Percentiles rank a stretch among this genome's conserved stretches.
These are phyloP conservation scores for Gila orcuttii DNA, from an alignment of 2,113 vertebrate species.

Conservation along the genomic window DNA sequence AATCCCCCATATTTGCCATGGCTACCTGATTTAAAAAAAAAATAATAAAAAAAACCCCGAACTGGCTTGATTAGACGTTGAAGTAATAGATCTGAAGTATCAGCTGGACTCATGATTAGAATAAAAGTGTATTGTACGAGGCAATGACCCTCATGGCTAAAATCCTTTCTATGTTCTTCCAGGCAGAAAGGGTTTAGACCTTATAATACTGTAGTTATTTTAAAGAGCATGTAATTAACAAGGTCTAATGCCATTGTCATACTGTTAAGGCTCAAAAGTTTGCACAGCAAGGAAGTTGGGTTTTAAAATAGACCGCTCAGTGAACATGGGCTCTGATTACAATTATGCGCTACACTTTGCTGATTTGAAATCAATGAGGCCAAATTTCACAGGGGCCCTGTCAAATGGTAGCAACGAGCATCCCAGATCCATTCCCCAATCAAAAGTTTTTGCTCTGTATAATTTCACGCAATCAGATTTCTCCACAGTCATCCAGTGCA, in stretches of 20 bases:
- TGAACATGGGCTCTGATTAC: constrained; percentile 77
- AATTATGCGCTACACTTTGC: constrained; percentile 80
- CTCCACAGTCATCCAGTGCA: constrained; percentile 84
- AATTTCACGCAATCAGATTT: constrained; percentile 87
- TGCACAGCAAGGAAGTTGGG: constrained; percentile 71
- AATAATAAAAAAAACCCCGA: too few species aligned
- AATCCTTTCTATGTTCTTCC: constrained; percentile 44
- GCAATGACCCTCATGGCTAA: constrained; percentile 25
- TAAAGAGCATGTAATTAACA: constrained; percentile 58
- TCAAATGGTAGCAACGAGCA: constrained; percentile 74
- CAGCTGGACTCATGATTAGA: constrained; percentile 35
- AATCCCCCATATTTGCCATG: neutral
- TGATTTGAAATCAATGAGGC: constrained; percentile 82
- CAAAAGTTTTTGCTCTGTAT: constrained; percentile 83
- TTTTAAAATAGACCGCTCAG: constrained; percentile 60
- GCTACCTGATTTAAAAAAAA: constrained; percentile 23
- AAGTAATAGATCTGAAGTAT: constrained; percentile 33
- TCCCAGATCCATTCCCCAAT: constrained; percentile 81
- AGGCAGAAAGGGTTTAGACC: constrained; percentile 34
- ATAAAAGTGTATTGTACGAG: constrained; percentile 23
- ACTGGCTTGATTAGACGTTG: constrained; percentile 50
- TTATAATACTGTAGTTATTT: constrained; percentile 17
- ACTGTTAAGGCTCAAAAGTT: constrained; percentile 73
- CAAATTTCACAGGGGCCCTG: constrained; percentile 78
- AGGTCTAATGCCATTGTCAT: constrained; percentile 45